These are phyloP conservation scores for Gopherus flavomarginatus DNA, from an alignment of 2,113 vertebrate genomes.

Conservation along the genomic window DNA sequence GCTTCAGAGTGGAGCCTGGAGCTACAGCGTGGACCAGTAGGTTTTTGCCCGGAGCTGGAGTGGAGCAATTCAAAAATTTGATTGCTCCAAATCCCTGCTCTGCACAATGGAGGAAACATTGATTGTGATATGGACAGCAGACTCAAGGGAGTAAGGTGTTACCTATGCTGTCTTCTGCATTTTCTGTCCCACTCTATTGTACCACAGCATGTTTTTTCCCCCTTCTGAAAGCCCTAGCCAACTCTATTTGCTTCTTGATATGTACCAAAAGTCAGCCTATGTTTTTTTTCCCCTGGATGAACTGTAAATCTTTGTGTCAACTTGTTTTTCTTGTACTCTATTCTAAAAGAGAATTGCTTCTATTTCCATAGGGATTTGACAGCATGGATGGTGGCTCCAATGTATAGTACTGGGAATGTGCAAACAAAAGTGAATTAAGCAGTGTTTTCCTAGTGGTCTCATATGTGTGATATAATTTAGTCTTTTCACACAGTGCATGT, in stretches of 20 bases:
- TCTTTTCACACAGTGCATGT: background rate
- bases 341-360: background rate
- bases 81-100: background rate
- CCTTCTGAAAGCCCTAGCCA: background rate
- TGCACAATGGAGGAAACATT: background rate
- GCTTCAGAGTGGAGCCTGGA: too few species aligned
- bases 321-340: background rate
- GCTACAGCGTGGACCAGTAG: too few species aligned
- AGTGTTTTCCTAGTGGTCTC: background rate
- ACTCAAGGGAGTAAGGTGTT: background rate
- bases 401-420: background rate
- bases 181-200: constrained; percentile 17
- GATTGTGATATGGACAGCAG: background rate
- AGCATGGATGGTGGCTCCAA: background rate
- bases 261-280: background rate
- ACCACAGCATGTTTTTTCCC: background rate
- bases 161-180: constrained; percentile 25
- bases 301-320: background rate
- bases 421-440: background rate
- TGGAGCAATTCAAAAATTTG: too few species aligned
- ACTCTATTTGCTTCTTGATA: background rate
- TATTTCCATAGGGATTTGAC: background rate
- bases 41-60: too few species aligned
- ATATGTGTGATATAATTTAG: constrained; percentile 16
- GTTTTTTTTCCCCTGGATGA: background rate